Percentiles rank a stretch among this genome's conserved stretches.
Evolutionary conservation across 2,113 vertebrate genomes (phyloP).

Genomic region (cattle (Bos taurus)): DNA sequence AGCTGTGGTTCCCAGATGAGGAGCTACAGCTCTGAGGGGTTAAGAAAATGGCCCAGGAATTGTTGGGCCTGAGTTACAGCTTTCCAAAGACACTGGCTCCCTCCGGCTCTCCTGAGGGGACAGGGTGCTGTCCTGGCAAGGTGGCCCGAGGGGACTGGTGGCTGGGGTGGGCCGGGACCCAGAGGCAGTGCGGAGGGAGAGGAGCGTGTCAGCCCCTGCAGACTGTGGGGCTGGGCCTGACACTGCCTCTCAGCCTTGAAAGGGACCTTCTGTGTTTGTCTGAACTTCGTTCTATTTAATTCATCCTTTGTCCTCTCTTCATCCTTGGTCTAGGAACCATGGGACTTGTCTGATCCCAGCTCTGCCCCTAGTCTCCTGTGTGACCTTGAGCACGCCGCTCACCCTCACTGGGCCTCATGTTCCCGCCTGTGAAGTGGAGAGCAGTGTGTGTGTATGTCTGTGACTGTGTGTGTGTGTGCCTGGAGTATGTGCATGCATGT

Average conservation of each 20-base stretch:
- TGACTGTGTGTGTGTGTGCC: neutral
- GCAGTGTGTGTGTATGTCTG: neutral
- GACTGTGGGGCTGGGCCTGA: neutral
- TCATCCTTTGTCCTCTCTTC: neutral
- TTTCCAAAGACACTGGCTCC: neutral
- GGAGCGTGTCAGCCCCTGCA: fast-evolving
- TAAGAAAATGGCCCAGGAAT: neutral
- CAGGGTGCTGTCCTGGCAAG: neutral
- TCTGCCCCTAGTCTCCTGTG: neutral
- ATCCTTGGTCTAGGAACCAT: neutral
- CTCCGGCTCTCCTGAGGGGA: neutral
- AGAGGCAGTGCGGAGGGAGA: neutral
- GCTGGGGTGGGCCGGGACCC: no score
- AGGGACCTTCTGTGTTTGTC: neutral
- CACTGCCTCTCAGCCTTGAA: neutral
- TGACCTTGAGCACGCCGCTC: neutral
- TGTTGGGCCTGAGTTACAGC: neutral
- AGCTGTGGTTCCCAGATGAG: neutral
- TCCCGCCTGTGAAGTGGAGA: neutral
- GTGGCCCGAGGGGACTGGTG: fast-evolving
- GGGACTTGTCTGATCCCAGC: neutral
- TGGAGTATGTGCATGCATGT: neutral
- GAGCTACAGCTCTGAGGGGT: neutral
- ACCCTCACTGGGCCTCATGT: neutral
- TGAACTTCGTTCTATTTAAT: neutral